These are phyloP conservation scores for Anoncus sp. DNA, from an alignment of 2,888 invertebrate species.

Conservation along the genomic window DNA sequence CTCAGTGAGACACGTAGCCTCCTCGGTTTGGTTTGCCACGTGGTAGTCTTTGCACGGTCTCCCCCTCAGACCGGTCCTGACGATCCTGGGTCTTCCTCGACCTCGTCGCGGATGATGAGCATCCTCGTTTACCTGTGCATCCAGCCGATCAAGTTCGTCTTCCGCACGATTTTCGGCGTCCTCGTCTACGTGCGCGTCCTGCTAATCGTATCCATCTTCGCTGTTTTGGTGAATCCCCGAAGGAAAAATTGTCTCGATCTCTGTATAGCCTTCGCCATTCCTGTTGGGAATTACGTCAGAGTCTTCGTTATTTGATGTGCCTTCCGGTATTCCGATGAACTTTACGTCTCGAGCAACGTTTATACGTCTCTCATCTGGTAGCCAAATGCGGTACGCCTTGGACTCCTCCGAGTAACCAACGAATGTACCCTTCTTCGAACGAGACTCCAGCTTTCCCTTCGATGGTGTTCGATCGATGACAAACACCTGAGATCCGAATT, in stretches of 20 bases:
- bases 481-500: too few relatives aligned
- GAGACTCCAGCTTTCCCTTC: too few relatives aligned
- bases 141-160: too few relatives aligned
- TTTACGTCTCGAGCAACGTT: conserved; percentile 59
- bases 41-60: conserved; percentile 17
- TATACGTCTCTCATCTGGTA: conserved; percentile 53
- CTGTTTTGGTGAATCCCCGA: neutral
- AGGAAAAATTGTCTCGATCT: conserved; percentile 10
- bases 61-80: conserved; percentile 5
- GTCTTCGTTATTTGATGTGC: neutral
- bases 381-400: conserved; percentile 61
- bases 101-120: neutral
- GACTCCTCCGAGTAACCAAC: conserved; percentile 59
- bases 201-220: too few relatives aligned
- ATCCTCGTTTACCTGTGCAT: neutral
- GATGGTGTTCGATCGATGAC: too few relatives aligned
- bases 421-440: too few relatives aligned
- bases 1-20: neutral
- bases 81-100: neutral
- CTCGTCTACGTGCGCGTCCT: too few relatives aligned
- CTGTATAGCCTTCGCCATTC: conserved; percentile 4
- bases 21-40: neutral
- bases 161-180: conserved; percentile 6
- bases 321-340: conserved; percentile 46
- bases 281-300: neutral